Evolutionary conservation across 2,888 invertebrate species (phyloP), one percentile per base, ranked within the genome.

Genomic region (Acleris emargana): DNA sequence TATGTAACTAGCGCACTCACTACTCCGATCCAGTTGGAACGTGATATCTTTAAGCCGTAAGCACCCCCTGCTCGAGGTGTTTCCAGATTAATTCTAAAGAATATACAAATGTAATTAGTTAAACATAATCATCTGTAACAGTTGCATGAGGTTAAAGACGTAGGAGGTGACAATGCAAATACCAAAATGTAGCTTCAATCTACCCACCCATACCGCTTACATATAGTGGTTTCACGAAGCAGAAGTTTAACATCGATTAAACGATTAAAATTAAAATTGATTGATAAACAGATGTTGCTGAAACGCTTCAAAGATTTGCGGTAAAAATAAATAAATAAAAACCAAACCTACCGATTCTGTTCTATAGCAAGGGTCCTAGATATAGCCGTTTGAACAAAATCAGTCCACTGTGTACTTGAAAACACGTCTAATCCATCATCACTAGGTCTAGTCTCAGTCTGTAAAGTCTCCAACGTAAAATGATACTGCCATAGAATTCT

Each of bases 1-100:
- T 94, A 82, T 0, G 96, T 94, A 0, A 95, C 97, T 13, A 98
- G 77, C 0, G 96, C 95, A 67, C 96, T 94, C 0, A 95, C 95
- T 28, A 94, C 93, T 0, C 95, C 93, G 0, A 94, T 80, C 9
- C 93, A 87, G 16, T 88, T 83, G 6, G 93, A 83, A 6, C 97
- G 93, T 0, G 94, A 93, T 58, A 97, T 94, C 83, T 96, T 97
- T 0, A 87, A 82, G 0, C 97, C 97, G 76, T 95, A 97, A 0
- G 88, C 95, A 7, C 97, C 97, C 0, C 90, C 89, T 45, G 80
- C 79, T 4, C 88, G 80, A 0, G 82, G 81, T 0, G 81, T 72
- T 1, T 69, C 67, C 2, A 89, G 1, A 32, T 84, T 83, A n/a
- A 89, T 78, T 66, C 88, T 89, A 60, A 13, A 28, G 67, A 69